Percentiles rank a stretch among this genome's conserved stretches.
Conservation (phyloP, 1,140 invertebrate species). For the Octopus sinensis region DNA sequence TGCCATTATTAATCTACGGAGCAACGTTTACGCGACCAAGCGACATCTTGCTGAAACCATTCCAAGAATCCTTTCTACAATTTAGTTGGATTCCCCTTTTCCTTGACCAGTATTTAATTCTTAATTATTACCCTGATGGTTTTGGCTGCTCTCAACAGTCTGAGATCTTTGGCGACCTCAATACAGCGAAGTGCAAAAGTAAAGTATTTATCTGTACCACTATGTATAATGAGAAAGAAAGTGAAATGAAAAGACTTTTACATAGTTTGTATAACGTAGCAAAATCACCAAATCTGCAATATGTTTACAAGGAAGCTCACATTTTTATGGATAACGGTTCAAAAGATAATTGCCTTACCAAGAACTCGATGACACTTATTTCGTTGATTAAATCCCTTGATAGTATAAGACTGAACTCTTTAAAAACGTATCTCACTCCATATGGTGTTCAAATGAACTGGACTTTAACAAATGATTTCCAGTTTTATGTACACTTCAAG, state of each 20-base stretch:
- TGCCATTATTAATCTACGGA: constrained; percentile 18
- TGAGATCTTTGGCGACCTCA: not conserved
- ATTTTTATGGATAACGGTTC: constrained; percentile 47
- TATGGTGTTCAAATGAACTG: constrained; percentile 41
- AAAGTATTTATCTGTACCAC: constrained; percentile 43
- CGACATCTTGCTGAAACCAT: constrained; percentile 23
- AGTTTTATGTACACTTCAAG: constrained; percentile 38
- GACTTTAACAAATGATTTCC: constrained; percentile 31
- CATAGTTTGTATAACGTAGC: constrained; percentile 33
- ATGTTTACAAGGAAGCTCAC: constrained; percentile 38
- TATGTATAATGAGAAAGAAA: constrained; percentile 39
- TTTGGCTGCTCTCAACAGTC: not conserved
- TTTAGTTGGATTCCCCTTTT: constrained; percentile 25
- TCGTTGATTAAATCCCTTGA: constrained; percentile 23
- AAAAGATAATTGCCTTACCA: constrained; percentile 27
- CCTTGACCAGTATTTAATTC: constrained; percentile 26
- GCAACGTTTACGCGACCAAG: constrained; percentile 17
- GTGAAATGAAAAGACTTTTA: constrained; percentile 41
- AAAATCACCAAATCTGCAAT: constrained; percentile 22
- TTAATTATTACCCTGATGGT: constrained; percentile 24
- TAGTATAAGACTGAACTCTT: too few relatives aligned
- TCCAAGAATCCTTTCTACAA: constrained; percentile 23
- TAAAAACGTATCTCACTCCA: constrained; percentile 25
- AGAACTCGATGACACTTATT: constrained; percentile 35
- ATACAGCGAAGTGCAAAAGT: constrained; percentile 16